Evolutionary conservation across 2,797 vertebrate genomes (phyloP), one percentile per base, ranked within the genome.

Genomic region (Cirrhinus molitorella): DNA sequence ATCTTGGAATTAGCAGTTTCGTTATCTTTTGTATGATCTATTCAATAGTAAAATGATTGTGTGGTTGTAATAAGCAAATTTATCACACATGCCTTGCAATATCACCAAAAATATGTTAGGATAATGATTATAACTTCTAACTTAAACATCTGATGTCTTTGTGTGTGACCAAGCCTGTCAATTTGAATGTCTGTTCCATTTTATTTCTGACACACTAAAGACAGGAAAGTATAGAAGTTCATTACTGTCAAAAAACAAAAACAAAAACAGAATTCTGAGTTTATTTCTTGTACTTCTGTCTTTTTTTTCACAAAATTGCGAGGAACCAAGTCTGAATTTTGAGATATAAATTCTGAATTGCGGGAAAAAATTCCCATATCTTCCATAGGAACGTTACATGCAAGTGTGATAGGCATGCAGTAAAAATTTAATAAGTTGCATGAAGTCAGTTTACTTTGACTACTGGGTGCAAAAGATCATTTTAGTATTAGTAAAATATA

Each of bases 341-440:
- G 19, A 53, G 21, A 53, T 19, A 51, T 51, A 19, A 51, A 51
- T 19, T 21, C 21, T 21, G 19, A 53, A 53, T 53, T 53, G 19
- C 9, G 3, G 21, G 19, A 53, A 3, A 45, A 13, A 13, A 2
- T 40, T 37, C 5, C 37, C 37, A 40, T 40, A 40, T 40, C 37
- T 40, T 55, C 19, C 19, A 55, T 55, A 4, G 8, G 3, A 61
- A 65, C 45, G 17, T 43, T 61, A 45, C 59, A 59, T 76, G 16
- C 37, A 28, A 9, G 55, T 61, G 37, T 76, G 73, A 21, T 65
- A 25, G 19, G 19, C 17, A 51, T 79, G 61, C 31, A 66, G 76
- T 31, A 31, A 77, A 53, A 47, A 66, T 34, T 3, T 37, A 51
- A 51, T 14, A 19, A 34, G 25, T 21, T 79, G 47, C 63, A 53